These are phyloP conservation scores for Pararge aegeria DNA, from an alignment of 1,140 invertebrate species.

Conservation along the genomic window DNA sequence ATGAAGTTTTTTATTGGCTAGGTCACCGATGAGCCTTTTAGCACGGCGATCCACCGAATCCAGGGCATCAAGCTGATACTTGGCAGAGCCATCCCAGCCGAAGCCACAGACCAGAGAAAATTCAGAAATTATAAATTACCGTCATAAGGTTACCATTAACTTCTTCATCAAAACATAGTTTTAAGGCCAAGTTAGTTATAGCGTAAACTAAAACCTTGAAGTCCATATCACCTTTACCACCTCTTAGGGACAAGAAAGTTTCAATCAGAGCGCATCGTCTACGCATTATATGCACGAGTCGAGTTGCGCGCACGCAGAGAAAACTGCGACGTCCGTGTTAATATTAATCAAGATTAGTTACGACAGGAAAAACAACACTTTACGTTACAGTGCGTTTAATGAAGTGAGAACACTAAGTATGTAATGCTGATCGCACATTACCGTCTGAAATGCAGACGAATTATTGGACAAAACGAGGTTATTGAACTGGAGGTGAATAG, in stretches of 20 bases:
- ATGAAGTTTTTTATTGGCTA: too few species aligned
- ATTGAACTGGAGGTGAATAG: too few species aligned
- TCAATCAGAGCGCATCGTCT: conserved; percentile 31
- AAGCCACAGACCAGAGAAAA: too few species aligned
- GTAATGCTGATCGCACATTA: not conserved
- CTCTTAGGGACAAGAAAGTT: conserved; percentile 24
- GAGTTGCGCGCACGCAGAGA: conserved; percentile 15
- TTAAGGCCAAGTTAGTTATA: not conserved
- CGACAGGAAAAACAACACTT: not conserved
- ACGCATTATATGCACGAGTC: conserved; percentile 29
- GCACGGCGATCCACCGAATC: too few species aligned
- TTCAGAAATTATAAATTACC: too few species aligned
- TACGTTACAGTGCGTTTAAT: not conserved
- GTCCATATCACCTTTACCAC: not conserved
- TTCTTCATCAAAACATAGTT: not conserved
- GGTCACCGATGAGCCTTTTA: too few species aligned
- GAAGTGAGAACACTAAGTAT: not conserved
- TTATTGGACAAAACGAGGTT: too few species aligned
- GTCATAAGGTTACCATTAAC: too few species aligned
- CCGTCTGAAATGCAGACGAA: too few species aligned
- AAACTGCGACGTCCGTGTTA: conserved; percentile 15
- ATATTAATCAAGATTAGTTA: not conserved
- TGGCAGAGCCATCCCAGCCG: too few species aligned
- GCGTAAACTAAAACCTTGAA: too few species aligned
- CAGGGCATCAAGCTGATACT: too few species aligned